A percentile compares a stretch with the other conserved stretches of the same genome.
phyloP scores from a whole-genome alignment of 1,140 invertebrate genomes.

The Sitobion miscanthi region DNA sequence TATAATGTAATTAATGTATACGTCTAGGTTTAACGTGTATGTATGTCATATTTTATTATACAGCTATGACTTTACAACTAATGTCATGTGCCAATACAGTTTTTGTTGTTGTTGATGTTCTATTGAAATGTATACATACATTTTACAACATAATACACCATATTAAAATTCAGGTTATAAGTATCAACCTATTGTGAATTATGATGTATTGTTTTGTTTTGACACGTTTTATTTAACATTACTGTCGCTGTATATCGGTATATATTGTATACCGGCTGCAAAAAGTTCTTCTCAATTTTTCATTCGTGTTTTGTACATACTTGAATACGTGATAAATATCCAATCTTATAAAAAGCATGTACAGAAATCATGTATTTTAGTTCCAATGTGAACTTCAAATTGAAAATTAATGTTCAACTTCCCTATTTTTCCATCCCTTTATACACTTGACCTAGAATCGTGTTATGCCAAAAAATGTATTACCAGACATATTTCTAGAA shows the following conservation, averaged over 20 bases:
- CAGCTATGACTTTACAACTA: neutral
- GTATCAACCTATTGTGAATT: neutral
- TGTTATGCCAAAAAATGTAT: neutral
- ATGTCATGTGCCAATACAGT: neutral
- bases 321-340: conserved; percentile 20
- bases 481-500: neutral
- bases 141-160: neutral
- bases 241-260: neutral
- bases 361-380: neutral
- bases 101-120: neutral
- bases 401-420: conserved; percentile 28
- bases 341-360: neutral
- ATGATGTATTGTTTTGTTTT: conserved; percentile 19
- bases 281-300: neutral
- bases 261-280: neutral
- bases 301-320: neutral
- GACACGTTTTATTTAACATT: neutral
- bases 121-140: neutral
- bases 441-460: neutral
- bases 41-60: neutral
- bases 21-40: neutral
- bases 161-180: neutral
- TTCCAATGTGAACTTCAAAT: neutral
- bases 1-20: neutral
- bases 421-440: neutral